Evolutionary conservation across 2,888 invertebrate species (phyloP), one percentile per base, ranked within the genome.

Genomic region (Heliconius ismenius): DNA sequence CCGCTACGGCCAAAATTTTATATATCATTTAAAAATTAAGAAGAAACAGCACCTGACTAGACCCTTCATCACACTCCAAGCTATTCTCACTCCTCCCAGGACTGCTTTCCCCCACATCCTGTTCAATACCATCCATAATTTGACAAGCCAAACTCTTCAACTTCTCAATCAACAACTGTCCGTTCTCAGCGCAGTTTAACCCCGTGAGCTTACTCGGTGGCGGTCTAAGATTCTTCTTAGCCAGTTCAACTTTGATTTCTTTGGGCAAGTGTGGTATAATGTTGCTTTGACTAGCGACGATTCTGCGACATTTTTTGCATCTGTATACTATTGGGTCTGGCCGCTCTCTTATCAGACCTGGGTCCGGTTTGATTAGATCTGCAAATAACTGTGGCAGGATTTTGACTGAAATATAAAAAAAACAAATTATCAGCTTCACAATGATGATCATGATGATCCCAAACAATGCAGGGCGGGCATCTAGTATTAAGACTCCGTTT

Each of bases 241-340:
- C 92, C 4, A 90, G 81, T 54, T 91, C 90, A 11, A 91, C 84
- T 79, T 90, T 89, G 1, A 92, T 80, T 79, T 85, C 86, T 67
- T 90, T 89, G 11, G 94, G 93, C 39, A 95, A 88, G 86, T 98
- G 98, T 15, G 96, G 95, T 70, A 98, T 95, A 78, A 98, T 94
- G 87, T 98, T 97, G 75, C 95, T 96, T 85, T 97, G 97, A 64
- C 96, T 95, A 74, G 98, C 98, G n/a, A 98, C 95, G 32, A 98
- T 95, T 58, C 98, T 95, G 78, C 97, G 95, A 88, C 98, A 98
- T 86, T 96, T 96, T 86, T 95, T 96, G 88, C 98, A 98, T 80
- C 97, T 95, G 90, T 97, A 98, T 13, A 97, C 97, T 75, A 96
- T 95, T 1, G 98, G 97, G 83, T 98, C 97, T 0, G 98, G 98